Conservation (phyloP, 2,888 invertebrate species). For the Epinotia brunnichana region DNA sequence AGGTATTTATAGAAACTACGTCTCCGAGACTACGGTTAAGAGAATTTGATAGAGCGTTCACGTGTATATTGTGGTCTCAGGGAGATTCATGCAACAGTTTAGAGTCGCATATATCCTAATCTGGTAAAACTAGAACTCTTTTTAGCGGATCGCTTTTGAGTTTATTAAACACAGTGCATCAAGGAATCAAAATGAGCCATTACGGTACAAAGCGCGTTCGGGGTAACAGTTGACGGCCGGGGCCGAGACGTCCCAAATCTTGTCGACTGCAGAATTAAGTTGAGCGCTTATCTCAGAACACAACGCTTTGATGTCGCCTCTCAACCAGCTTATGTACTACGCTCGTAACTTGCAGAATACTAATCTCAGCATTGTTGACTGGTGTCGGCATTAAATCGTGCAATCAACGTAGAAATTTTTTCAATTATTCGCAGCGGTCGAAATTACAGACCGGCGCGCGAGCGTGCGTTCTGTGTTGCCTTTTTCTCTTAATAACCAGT, state of each 20-base stretch:
- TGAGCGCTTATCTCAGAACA: conserved; percentile 30
- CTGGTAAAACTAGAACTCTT: background rate
- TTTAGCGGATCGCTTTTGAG: background rate
- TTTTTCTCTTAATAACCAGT: conserved; percentile 47
- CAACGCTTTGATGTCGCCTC: conserved; percentile 32
- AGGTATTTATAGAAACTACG: conserved; percentile 50
- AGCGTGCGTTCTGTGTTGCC: conserved; percentile 47
- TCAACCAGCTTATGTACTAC: conserved; percentile 12
- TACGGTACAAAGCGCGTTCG: conserved; percentile 20
- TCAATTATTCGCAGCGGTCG: conserved; percentile 60
- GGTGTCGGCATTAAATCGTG: conserved; percentile 46
- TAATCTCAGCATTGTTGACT: conserved; percentile 21
- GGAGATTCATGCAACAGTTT: conserved; percentile 1
- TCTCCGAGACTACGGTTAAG: conserved; percentile 13
- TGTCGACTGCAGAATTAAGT: conserved; percentile 25
- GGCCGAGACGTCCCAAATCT: conserved; percentile 35
- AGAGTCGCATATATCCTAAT: background rate
- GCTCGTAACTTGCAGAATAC: conserved; percentile 4
- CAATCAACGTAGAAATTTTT: conserved; percentile 47
- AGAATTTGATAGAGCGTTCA: background rate
- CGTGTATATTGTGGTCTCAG: background rate
- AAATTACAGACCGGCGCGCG: conserved; percentile 62
- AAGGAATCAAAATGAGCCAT: conserved; percentile 4
- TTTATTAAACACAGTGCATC: background rate
- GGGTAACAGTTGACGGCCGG: conserved; percentile 21